Evolutionary conservation across 1,140 invertebrate genomes (phyloP).

Genomic region (Scaptodrosophila lebanonensis): DNA sequence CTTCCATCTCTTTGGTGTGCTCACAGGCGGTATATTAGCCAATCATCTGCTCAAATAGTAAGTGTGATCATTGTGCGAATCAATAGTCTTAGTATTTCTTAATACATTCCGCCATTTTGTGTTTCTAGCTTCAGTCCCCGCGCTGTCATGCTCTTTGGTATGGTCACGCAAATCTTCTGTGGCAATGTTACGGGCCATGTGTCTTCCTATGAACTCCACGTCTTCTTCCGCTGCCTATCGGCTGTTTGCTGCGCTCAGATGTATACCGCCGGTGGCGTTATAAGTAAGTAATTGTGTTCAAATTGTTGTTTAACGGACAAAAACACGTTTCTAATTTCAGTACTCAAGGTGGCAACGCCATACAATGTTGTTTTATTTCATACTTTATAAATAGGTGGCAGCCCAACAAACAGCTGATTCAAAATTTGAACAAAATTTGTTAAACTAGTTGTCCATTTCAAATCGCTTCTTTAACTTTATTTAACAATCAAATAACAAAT

Average conservation of each 20-base stretch:
- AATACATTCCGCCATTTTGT: neutral
- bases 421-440: too few relatives aligned
- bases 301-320: too few relatives aligned
- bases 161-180: conserved; percentile 76
- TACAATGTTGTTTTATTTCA: too few relatives aligned
- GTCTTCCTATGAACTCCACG: conserved; percentile 76
- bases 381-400: too few relatives aligned
- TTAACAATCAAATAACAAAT: too few relatives aligned
- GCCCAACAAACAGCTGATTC: too few relatives aligned
- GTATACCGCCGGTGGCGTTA: conserved; percentile 76
- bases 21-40: conserved; percentile 76
- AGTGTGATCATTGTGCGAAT: conserved; percentile 16
- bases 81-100: neutral
- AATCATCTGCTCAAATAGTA: conserved; percentile 77
- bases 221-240: conserved; percentile 75
- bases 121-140: conserved; percentile 70
- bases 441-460: too few relatives aligned
- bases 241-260: conserved; percentile 77
- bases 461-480: too few relatives aligned
- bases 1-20: conserved; percentile 77
- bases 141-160: conserved; percentile 76
- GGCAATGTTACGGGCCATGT: conserved; percentile 76
- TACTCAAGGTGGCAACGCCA: too few relatives aligned
- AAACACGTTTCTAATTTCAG: neutral
- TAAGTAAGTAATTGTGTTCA: conserved; percentile 64